Evolutionary conservation across 2,888 invertebrate genomes (phyloP).

Genomic region (Alsophila aescularia): DNA sequence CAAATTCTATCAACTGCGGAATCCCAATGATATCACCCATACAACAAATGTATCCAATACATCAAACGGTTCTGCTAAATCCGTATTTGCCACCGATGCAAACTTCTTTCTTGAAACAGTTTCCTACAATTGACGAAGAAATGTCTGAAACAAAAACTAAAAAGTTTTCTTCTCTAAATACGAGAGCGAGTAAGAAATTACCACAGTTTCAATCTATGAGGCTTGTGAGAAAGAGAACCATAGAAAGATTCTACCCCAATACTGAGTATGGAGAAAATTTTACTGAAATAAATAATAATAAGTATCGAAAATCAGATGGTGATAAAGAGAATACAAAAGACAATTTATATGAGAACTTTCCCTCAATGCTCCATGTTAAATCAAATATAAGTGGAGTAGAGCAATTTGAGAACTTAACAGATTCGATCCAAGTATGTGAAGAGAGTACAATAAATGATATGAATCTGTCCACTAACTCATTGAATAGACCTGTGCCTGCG

Average conservation of each 20-base stretch:
- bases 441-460: conserved; percentile 61
- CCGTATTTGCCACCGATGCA: conserved; percentile 76
- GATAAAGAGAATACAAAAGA: conserved; percentile 54
- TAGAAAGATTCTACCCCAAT: conserved; percentile 80
- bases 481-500: conserved; percentile 84
- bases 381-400: conserved; percentile 73
- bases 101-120: conserved; percentile 70
- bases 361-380: conserved; percentile 63
- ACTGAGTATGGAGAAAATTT: conserved; percentile 79
- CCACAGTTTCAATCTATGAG: conserved; percentile 80
- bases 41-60: conserved; percentile 76
- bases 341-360: conserved; percentile 77
- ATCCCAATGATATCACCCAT: conserved; percentile 74
- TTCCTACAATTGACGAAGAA: conserved; percentile 74
- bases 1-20: conserved; percentile 58
- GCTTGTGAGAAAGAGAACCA: conserved; percentile 72
- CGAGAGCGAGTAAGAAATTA: conserved; percentile 63
- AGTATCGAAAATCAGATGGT: conserved; percentile 53
- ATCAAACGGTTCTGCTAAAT: conserved; percentile 73
- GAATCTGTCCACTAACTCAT: conserved; percentile 71
- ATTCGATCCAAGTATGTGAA: conserved; percentile 87
- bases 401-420: conserved; percentile 86
- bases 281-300: conserved; percentile 77
- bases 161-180: conserved; percentile 77
- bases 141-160: conserved; percentile 58